Evolutionary conservation across 2,888 invertebrate genomes (phyloP).

Genomic region (Tipula vernalis): DNA sequence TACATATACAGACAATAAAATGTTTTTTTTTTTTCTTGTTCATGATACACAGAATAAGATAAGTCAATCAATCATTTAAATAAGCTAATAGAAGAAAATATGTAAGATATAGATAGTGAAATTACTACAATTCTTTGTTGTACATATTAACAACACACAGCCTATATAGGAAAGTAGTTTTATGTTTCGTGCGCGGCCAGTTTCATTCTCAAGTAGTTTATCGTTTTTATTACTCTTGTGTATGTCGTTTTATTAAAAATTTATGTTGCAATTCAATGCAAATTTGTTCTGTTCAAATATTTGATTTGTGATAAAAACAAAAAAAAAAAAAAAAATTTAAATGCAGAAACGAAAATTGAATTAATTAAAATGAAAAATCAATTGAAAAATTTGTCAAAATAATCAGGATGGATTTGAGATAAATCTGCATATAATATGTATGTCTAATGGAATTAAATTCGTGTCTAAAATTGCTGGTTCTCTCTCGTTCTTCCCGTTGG

Average conservation of each 20-base stretch:
- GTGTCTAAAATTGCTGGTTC: neutral
- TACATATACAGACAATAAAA: neutral
- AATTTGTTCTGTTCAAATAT: neutral
- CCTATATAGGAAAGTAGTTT: neutral
- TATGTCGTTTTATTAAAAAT: neutral
- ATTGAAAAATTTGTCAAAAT: neutral
- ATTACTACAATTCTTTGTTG: neutral
- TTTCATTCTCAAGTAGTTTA: neutral
- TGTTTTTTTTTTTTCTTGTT: neutral
- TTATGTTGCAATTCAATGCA: neutral
- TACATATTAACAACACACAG: neutral
- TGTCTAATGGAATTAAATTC: neutral
- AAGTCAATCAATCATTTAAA: slow-evolving; percentile 4
- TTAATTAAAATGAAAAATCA: neutral
- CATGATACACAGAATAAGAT: neutral
- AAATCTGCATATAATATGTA: neutral
- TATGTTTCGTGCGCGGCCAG: neutral
- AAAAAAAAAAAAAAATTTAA: neutral
- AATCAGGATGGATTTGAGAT: neutral
- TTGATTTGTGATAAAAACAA: neutral
- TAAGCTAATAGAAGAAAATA: neutral
- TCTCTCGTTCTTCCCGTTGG: neutral
- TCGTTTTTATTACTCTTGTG: neutral
- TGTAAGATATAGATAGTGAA: neutral
- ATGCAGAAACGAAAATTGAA: neutral